Evolutionary conservation across 2,797 vertebrate species (phyloP).

Genomic region (Molossus molossus): DNA sequence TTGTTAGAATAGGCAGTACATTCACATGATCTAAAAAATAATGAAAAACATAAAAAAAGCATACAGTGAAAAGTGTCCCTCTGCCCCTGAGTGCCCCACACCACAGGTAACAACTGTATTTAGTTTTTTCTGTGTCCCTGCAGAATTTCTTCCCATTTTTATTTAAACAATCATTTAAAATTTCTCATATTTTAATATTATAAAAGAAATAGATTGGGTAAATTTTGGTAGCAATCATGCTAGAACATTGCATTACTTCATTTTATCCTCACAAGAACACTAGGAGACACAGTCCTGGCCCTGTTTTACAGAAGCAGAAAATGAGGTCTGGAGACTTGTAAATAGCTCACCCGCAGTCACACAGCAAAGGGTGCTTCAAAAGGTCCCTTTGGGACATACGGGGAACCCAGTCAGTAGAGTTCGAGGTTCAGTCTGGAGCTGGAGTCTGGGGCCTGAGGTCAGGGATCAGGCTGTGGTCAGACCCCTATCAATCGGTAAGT

Average conservation of each 20-base stretch:
- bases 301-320: background rate
- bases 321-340: background rate
- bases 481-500: background rate
- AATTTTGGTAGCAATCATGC: background rate
- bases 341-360: background rate
- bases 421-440: background rate
- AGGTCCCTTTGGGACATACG: background rate
- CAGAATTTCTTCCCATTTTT: background rate
- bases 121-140: background rate
- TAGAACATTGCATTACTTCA: background rate
- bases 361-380: background rate
- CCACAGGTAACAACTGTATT: background rate
- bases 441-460: background rate
- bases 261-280: background rate
- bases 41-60: background rate
- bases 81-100: too few species aligned
- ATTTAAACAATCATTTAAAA: constrained; percentile 40
- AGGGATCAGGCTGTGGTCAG: background rate
- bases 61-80: background rate
- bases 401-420: background rate
- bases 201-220: background rate
- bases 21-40: background rate
- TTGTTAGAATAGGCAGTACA: background rate
- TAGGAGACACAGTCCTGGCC: too few species aligned
- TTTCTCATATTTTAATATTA: background rate